Conservation (phyloP, 2,797 vertebrate species). For the Peromyscus aztecus region DNA sequence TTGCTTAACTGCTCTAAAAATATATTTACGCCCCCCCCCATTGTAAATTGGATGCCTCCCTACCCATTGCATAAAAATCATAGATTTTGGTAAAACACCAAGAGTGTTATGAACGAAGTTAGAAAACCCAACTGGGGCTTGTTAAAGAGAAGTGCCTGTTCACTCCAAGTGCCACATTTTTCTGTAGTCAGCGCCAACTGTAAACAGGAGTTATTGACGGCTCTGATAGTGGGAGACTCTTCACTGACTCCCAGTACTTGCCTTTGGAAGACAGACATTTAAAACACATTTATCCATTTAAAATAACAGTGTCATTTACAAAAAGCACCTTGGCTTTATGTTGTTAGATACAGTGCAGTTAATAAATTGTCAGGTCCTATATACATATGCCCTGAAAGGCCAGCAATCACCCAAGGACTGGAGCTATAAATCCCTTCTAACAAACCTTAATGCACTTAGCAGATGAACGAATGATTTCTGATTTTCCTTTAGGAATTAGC, state of each 20-base stretch:
- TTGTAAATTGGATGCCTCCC: neutral
- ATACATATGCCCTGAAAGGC: slow-evolving; percentile 70
- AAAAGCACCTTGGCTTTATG: slow-evolving; percentile 58
- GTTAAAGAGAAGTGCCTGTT: slow-evolving; percentile 52
- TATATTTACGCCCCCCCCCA: neutral
- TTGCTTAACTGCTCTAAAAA: slow-evolving; percentile 59
- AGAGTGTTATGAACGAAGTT: slow-evolving; percentile 60
- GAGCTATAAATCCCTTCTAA: slow-evolving; percentile 86
- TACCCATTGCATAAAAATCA: slow-evolving; percentile 58
- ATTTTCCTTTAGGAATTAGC: slow-evolving; percentile 86
- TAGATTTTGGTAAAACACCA: slow-evolving; percentile 46
- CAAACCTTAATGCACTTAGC: slow-evolving; percentile 84
- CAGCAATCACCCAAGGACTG: slow-evolving; percentile 72
- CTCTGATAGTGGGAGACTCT: slow-evolving; percentile 61
- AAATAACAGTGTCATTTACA: slow-evolving; percentile 59
- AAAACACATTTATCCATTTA: slow-evolving; percentile 76
- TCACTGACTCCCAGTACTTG: slow-evolving; percentile 70
- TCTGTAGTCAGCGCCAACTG: slow-evolving; percentile 46
- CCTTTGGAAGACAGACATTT: slow-evolving; percentile 73
- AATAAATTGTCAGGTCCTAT: slow-evolving; percentile 75
- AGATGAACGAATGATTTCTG: slow-evolving; percentile 84
- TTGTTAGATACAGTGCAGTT: slow-evolving; percentile 67
- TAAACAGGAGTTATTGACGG: slow-evolving; percentile 73
- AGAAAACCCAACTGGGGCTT: slow-evolving; percentile 63
- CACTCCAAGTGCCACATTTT: slow-evolving; percentile 59